A percentile compares a stretch with the other conserved stretches of the same genome.
phyloP scores from a whole-genome alignment of 2,797 vertebrate species.

The Peromyscus eremicus region DNA sequence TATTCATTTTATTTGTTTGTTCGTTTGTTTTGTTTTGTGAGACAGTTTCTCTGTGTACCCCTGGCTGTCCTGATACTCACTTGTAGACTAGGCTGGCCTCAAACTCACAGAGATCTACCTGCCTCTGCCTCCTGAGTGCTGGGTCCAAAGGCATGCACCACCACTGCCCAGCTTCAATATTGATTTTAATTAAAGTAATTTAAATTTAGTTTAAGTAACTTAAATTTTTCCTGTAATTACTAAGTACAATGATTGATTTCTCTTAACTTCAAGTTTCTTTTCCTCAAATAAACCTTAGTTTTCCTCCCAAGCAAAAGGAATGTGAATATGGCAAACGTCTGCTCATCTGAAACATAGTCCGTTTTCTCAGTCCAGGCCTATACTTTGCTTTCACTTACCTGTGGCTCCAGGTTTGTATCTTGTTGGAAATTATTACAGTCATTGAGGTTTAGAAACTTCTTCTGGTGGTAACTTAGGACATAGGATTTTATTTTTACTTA shows the following conservation, averaged over 20 bases:
- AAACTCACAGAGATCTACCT: not conserved
- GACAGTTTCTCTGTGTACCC: not conserved
- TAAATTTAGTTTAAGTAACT: not conserved
- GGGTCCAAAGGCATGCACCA: not conserved
- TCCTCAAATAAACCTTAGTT: not conserved
- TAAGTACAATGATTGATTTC: not conserved
- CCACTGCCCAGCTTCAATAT: not conserved
- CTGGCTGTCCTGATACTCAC: not conserved
- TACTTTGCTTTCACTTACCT: not conserved
- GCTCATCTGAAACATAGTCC: not conserved
- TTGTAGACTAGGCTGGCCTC: not conserved
- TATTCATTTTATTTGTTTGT: not conserved
- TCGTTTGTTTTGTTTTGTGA: not conserved
- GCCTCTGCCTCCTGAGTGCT: not conserved
- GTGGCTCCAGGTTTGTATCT: not conserved
- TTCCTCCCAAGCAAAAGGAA: conserved; percentile 42
- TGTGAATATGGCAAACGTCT: not conserved
- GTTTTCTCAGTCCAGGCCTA: not conserved
- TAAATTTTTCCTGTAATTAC: not conserved
- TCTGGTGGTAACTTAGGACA: not conserved
- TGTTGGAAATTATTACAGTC: not conserved
- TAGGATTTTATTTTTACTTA: conserved; percentile 21
- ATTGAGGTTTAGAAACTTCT: not conserved
- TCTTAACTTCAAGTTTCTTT: not conserved
- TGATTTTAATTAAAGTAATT: not conserved